Conservation (phyloP, 2,113 vertebrate genomes). For the Cranoglanis bouderius region DNA sequence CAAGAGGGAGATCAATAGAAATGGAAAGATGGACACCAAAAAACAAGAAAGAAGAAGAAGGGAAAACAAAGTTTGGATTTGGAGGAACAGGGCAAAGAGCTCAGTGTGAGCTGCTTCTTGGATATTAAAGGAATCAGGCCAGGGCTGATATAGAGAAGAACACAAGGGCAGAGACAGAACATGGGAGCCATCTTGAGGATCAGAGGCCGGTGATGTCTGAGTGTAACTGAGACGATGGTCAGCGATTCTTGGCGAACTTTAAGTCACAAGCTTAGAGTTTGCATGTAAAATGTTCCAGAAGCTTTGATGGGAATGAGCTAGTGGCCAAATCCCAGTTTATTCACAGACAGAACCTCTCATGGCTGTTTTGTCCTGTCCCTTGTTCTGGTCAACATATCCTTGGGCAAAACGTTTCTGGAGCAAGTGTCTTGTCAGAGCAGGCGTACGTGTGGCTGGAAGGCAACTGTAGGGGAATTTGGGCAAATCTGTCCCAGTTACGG, state of each 20-base stretch:
- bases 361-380: neutral
- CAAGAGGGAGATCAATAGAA: neutral
- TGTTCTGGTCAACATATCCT: slow-evolving; percentile 3
- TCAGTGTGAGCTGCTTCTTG: neutral
- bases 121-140: neutral
- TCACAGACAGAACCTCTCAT: neutral
- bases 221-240: neutral
- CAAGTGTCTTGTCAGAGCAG: slow-evolving; percentile 2
- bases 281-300: slow-evolving; percentile 37
- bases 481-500: slow-evolving; percentile 60
- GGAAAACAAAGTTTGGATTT: neutral
- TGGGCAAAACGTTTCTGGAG: neutral
- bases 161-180: neutral
- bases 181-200: neutral
- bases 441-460: neutral
- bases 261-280: slow-evolving; percentile 13
- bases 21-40: neutral
- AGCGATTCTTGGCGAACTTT: neutral
- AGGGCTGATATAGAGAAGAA: neutral
- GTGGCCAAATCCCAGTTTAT: slow-evolving; percentile 36
- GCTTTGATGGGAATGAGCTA: neutral
- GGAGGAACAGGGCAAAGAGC: neutral
- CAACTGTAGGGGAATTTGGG: slow-evolving; percentile 44
- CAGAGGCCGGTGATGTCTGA: neutral
- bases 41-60: neutral